Evolutionary conservation across 2,113 vertebrate genomes (phyloP).

Genomic region (Festucalex cinctus): DNA sequence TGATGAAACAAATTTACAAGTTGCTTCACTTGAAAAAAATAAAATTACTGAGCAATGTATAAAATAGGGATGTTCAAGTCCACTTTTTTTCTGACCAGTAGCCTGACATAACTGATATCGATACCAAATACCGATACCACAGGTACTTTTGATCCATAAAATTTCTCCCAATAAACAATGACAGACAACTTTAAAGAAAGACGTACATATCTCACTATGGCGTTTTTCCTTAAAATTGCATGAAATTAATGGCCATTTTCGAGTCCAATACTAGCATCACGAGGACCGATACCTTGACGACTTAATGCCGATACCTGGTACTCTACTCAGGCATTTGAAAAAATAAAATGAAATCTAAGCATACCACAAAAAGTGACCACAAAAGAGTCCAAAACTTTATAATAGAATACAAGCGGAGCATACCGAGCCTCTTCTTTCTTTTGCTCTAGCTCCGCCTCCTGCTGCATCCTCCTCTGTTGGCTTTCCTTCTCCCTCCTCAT

Average conservation of each 20-base stretch:
- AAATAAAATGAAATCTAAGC: background rate
- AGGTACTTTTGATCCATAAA: too few species aligned
- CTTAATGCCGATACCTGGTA: too few species aligned
- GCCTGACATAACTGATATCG: too few species aligned
- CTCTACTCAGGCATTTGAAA: background rate
- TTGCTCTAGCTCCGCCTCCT: constrained; percentile 87
- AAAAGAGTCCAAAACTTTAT: background rate
- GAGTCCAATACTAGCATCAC: too few species aligned
- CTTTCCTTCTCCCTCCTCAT: constrained; percentile 88
- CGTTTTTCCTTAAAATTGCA: too few species aligned
- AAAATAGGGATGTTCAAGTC: background rate
- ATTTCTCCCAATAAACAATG: too few species aligned
- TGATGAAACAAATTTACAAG: background rate
- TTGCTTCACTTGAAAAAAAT: background rate
- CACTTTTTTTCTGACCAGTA: too few species aligned
- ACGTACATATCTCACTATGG: too few species aligned
- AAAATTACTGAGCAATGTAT: background rate
- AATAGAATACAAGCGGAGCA: constrained; percentile 1
- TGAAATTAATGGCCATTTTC: too few species aligned
- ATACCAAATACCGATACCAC: too few species aligned
- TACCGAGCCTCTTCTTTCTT: constrained; percentile 95
- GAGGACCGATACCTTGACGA: too few species aligned
- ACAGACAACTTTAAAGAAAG: too few species aligned
- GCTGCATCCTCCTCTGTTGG: constrained; percentile 87
- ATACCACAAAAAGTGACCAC: background rate